Percentiles rank a stretch among this genome's conserved stretches.
phyloP scores from a whole-genome alignment of 2,888 invertebrate genomes.

The Meloe dianella region DNA sequence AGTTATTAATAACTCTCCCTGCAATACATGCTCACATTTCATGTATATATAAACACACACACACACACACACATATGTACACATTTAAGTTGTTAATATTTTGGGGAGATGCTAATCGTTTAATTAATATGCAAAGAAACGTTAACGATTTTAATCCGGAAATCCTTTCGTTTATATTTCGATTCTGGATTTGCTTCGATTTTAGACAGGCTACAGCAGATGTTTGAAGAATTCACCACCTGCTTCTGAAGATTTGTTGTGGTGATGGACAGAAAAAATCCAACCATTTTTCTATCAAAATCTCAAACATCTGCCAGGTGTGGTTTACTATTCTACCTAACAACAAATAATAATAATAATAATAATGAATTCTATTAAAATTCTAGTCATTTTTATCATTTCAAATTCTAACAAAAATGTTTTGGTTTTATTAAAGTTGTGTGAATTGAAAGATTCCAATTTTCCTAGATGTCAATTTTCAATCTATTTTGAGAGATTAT shows the following conservation, averaged over 20 bases:
- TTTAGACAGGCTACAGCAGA: neutral
- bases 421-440: neutral
- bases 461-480: neutral
- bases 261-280: neutral
- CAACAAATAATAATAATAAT: neutral
- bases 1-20: constrained; percentile 6
- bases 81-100: constrained; percentile 7
- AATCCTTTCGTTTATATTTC: neutral
- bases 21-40: neutral
- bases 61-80: neutral
- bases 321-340: neutral
- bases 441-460: neutral
- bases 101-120: constrained; percentile 1
- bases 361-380: neutral
- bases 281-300: neutral
- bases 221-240: constrained; percentile 7
- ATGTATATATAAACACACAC: neutral
- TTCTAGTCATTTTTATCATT: neutral
- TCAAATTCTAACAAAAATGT: no score
- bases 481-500: neutral
- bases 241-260: neutral
- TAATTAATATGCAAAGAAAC: constrained; percentile 11
- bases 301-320: constrained; percentile 5
- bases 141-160: neutral
- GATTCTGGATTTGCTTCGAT: neutral